Conservation (phyloP, 35 echinoderm and acorn worm species). For the Anneissia japonica region DNA sequence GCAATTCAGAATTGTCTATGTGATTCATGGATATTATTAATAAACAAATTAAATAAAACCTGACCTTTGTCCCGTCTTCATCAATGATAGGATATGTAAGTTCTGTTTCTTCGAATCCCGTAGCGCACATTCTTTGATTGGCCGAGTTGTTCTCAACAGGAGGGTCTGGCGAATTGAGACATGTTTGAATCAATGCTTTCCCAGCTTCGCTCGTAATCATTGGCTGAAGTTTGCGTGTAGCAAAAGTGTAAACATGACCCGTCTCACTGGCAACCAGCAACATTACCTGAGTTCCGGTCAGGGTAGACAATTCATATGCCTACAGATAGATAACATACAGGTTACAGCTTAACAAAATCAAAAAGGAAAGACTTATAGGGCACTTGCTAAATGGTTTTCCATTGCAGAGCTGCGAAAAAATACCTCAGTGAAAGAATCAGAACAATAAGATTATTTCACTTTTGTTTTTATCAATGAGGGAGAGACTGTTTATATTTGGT, state of each 20-base stretch:
- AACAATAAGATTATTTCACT: too few relatives aligned
- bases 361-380: too few relatives aligned
- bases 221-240: conserved; percentile 90
- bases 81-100: conserved; percentile 74
- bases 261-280: conserved; percentile 96
- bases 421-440: too few relatives aligned
- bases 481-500: too few relatives aligned
- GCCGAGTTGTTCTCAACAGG: conserved; percentile 45
- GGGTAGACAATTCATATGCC: conserved; percentile 97
- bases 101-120: conserved; percentile 97
- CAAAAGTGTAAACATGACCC: conserved; percentile 98
- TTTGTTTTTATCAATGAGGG: too few relatives aligned
- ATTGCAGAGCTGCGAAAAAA: too few relatives aligned
- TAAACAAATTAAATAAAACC: too few relatives aligned
- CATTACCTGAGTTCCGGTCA: conserved; percentile 99
- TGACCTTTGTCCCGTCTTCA: conserved; percentile 40
- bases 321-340: conserved; percentile 5
- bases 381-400: too few relatives aligned
- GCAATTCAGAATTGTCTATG: too few relatives aligned
- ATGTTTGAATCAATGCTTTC: conserved; percentile 94
- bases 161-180: conserved; percentile 89
- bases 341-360: too few relatives aligned
- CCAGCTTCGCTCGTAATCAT: conserved; percentile 99
- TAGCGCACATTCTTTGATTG: conserved; percentile 94
- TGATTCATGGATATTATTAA: too few relatives aligned